Evolutionary conservation across 2,113 vertebrate genomes (phyloP).

Genomic region (Plecotus auritus): DNA sequence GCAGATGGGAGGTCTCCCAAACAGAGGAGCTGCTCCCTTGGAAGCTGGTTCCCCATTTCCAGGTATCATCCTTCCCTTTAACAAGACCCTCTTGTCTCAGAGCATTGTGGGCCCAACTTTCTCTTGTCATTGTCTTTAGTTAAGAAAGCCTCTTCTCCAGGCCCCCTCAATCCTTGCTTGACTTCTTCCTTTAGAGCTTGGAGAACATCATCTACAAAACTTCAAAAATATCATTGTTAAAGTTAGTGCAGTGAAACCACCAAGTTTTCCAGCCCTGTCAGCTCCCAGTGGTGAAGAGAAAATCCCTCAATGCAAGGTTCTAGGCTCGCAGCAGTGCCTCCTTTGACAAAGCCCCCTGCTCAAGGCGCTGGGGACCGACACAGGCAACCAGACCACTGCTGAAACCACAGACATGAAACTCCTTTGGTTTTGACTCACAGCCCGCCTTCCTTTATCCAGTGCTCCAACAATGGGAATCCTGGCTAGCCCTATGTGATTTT

Average conservation of each 20-base stretch:
- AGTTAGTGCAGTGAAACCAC: conserved; percentile 13
- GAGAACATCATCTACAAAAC: conserved; percentile 11
- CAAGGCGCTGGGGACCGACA: neutral
- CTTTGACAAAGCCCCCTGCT: neutral
- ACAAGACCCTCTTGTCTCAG: conserved; percentile 60
- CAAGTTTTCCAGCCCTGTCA: neutral
- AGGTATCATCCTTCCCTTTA: conserved; percentile 58
- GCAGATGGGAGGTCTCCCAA: conserved; percentile 65
- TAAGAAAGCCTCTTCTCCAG: neutral
- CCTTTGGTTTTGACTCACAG: neutral
- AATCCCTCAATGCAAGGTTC: neutral
- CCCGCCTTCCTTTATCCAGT: neutral
- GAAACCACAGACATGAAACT: neutral
- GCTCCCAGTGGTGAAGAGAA: neutral
- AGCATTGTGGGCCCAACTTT: conserved; percentile 41
- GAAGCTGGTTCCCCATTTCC: conserved; percentile 61
- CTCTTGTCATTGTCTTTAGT: conserved; percentile 57
- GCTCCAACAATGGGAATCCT: neutral
- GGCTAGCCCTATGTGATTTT: neutral
- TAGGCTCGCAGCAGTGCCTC: neutral
- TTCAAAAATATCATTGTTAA: conserved; percentile 35
- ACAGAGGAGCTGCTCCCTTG: conserved; percentile 48
- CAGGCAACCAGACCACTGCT: neutral
- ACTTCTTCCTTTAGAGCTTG: conserved; percentile 34
- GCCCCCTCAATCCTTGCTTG: neutral